These are phyloP conservation scores for Chelonus formosanus DNA, from an alignment of 2,888 invertebrate species.

Conservation along the genomic window DNA sequence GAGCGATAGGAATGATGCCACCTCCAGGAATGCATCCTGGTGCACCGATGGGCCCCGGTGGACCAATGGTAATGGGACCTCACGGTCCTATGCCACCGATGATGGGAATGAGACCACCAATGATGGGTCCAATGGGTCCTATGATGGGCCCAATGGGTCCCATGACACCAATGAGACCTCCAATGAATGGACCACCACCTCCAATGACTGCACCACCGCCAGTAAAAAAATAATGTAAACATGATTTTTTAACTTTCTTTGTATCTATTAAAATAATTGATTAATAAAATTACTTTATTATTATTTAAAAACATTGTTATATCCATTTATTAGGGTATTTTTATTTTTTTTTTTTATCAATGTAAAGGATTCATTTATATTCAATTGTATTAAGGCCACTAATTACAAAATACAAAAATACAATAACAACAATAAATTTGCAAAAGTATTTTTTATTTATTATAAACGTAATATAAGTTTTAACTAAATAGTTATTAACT, in stretches of 20 bases:
- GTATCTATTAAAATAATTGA: too few relatives aligned
- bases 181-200: slow-evolving; percentile 76
- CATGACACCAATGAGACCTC: slow-evolving; percentile 79
- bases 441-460: too few relatives aligned
- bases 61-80: slow-evolving; percentile 67
- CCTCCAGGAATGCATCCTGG: slow-evolving; percentile 68
- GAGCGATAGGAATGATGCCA: slow-evolving; percentile 68
- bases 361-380: too few relatives aligned
- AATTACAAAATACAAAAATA: too few relatives aligned
- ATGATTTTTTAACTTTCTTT: neutral
- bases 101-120: slow-evolving; percentile 84
- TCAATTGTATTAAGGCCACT: too few relatives aligned
- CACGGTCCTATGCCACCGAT: slow-evolving; percentile 77
- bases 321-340: too few relatives aligned
- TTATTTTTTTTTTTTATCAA: too few relatives aligned
- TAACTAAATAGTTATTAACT: too few relatives aligned
- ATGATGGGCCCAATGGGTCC: slow-evolving; percentile 74
- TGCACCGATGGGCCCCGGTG: slow-evolving; percentile 65
- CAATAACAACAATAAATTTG: too few relatives aligned
- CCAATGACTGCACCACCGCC: slow-evolving; percentile 59
- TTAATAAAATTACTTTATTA: too few relatives aligned
- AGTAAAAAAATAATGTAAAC: slow-evolving; percentile 42
- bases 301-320: too few relatives aligned
- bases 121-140: slow-evolving; percentile 81
- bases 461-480: too few relatives aligned